phyloP scores from a whole-genome alignment of 2,113 vertebrate species.

The Ahaetulla prasina region DNA sequence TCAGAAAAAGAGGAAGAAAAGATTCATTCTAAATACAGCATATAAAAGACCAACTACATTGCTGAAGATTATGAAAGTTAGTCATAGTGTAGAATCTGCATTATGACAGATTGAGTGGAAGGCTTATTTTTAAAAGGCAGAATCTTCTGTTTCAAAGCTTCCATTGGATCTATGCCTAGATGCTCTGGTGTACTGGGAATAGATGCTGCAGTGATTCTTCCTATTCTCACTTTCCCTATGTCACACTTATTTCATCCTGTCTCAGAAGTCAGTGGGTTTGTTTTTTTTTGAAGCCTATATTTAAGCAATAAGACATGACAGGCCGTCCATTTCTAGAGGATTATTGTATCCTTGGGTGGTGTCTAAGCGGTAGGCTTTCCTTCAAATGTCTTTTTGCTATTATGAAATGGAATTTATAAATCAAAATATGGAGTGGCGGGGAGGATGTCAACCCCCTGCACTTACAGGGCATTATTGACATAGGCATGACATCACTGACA shows the following conservation, averaged over 20 bases:
- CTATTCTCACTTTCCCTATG: not conserved
- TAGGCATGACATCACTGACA: slow-evolving; percentile 23
- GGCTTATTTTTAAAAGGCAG: not conserved
- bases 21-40: not conserved
- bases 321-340: slow-evolving; percentile 40
- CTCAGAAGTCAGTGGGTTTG: not conserved
- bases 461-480: slow-evolving; percentile 42
- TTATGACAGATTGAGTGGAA: not conserved
- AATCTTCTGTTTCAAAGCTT: not conserved
- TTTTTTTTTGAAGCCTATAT: slow-evolving; percentile 37
- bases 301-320: slow-evolving; percentile 47
- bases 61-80: not conserved
- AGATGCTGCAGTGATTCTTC: not conserved
- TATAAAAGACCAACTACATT: not conserved
- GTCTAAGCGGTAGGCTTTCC: slow-evolving; percentile 28
- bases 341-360: slow-evolving; percentile 44
- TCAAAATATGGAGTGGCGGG: slow-evolving; percentile 24
- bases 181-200: not conserved
- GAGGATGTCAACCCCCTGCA: slow-evolving; percentile 20
- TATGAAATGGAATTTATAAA: slow-evolving; percentile 51
- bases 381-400: slow-evolving; percentile 45
- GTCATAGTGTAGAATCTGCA: not conserved
- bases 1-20: not conserved
- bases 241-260: slow-evolving; percentile 15
- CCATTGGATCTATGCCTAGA: not conserved